Percentiles rank a stretch among this genome's conserved stretches.
Conservation (phyloP, 37 sponge, comb jelly and placozoan species). For the Agelas oroides region DNA sequence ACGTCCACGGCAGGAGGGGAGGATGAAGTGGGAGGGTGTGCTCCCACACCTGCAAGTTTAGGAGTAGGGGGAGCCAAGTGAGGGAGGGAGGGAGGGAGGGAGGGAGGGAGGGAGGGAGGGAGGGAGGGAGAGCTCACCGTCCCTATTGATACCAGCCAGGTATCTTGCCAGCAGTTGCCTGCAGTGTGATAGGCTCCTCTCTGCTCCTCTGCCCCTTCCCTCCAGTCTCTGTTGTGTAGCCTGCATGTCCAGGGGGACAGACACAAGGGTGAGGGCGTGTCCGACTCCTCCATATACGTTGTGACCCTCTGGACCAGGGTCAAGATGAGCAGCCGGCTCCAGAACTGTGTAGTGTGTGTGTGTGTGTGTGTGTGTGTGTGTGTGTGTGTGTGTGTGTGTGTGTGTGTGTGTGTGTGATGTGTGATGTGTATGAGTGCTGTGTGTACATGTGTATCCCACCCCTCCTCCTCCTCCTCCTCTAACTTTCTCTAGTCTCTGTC, state of each 20-base stretch:
- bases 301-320: slow-evolving; percentile 52
- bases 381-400: neutral
- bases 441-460: too few species aligned
- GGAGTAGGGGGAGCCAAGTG: too few species aligned
- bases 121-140: neutral
- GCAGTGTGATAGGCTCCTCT: neutral
- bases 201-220: neutral
- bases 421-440: too few species aligned
- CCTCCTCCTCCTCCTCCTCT: too few species aligned
- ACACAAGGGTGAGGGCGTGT: slow-evolving; percentile 50
- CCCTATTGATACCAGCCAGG: neutral
- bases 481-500: too few species aligned
- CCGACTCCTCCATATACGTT: slow-evolving; percentile 69
- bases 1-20: neutral
- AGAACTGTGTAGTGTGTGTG: slow-evolving; percentile 19
- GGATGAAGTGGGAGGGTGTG: too few species aligned
- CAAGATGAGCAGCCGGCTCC: slow-evolving; percentile 78
- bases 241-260: slow-evolving; percentile 3
- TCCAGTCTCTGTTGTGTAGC: neutral
- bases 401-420: neutral
- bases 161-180: slow-evolving; percentile 27
- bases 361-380: neutral
- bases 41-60: too few species aligned
- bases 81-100: too few species aligned
- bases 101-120: too few species aligned